Conservation (phyloP, 1,140 invertebrate genomes). For the Ladona fulva region DNA sequence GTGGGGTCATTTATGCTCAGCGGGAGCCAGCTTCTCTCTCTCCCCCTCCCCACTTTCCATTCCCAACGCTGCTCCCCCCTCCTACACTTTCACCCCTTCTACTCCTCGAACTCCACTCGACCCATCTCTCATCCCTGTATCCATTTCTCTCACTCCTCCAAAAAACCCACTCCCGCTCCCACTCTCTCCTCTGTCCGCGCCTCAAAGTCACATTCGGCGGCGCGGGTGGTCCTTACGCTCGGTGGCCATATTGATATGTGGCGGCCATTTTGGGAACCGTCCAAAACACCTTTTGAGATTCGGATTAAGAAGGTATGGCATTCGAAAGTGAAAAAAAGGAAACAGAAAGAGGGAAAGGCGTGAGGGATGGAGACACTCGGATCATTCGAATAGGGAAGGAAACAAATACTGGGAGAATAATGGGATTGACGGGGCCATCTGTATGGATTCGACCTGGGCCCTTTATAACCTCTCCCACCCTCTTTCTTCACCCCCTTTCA, state of each 20-base stretch:
- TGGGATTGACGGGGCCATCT: not conserved
- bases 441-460: not conserved
- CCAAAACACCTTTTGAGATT: conserved; percentile 9
- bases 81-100: not conserved
- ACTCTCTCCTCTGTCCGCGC: not conserved
- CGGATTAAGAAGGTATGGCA: not conserved
- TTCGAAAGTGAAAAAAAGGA: no score
- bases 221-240: not conserved
- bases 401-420: not conserved
- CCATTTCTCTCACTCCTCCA: not conserved
- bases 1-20: conserved; percentile 3
- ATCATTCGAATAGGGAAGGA: not conserved
- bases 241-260: conserved; percentile 4
- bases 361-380: not conserved
- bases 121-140: not conserved
- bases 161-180: not conserved
- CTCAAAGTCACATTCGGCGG: conserved; percentile 7
- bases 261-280: not conserved
- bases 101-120: not conserved
- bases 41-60: not conserved
- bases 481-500: not conserved
- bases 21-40: not conserved
- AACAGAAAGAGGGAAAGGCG: not conserved
- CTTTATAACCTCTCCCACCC: not conserved
- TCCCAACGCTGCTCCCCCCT: not conserved